Percentiles rank a stretch among this genome's conserved stretches.
These are phyloP conservation scores for Microctonus brassicae DNA, from an alignment of 2,888 invertebrate species.

Conservation along the genomic window DNA sequence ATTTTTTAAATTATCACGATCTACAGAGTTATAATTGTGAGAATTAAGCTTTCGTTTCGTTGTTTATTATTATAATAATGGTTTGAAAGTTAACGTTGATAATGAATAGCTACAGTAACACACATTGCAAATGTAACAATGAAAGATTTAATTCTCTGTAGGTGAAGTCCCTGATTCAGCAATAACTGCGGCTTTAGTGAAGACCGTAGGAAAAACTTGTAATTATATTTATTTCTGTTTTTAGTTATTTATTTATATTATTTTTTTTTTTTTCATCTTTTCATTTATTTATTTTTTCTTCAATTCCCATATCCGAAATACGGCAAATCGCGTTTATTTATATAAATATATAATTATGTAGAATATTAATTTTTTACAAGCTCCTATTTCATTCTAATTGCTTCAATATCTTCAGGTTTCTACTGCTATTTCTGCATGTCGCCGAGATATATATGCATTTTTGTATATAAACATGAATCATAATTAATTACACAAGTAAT, in stretches of 20 bases:
- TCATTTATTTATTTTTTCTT: conserved; percentile 36
- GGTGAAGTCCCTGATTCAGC: conserved; percentile 63
- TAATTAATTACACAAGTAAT: neutral
- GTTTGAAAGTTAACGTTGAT: neutral
- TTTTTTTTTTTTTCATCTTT: conserved; percentile 33
- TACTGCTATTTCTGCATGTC: neutral
- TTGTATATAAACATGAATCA: neutral
- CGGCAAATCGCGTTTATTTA: neutral
- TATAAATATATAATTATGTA: neutral
- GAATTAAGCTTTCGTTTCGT: conserved; percentile 1
- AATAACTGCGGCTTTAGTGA: conserved; percentile 60
- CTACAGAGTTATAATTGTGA: neutral
- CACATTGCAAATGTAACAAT: conserved; percentile 36
- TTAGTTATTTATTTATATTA: conserved; percentile 43
- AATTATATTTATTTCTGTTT: conserved; percentile 60
- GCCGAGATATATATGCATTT: neutral
- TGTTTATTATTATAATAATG: conserved; percentile 20
- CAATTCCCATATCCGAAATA: neutral
- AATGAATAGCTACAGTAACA: neutral
- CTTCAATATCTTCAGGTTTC: neutral
- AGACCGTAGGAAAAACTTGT: conserved; percentile 63
- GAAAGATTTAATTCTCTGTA: conserved; percentile 51
- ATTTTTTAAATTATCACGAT: neutral
- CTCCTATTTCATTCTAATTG: no score
- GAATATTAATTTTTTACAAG: no score